Evolutionary conservation across 2,113 vertebrate genomes (phyloP), one percentile per base, ranked within the genome.

Genomic region (Plecotus auritus): DNA sequence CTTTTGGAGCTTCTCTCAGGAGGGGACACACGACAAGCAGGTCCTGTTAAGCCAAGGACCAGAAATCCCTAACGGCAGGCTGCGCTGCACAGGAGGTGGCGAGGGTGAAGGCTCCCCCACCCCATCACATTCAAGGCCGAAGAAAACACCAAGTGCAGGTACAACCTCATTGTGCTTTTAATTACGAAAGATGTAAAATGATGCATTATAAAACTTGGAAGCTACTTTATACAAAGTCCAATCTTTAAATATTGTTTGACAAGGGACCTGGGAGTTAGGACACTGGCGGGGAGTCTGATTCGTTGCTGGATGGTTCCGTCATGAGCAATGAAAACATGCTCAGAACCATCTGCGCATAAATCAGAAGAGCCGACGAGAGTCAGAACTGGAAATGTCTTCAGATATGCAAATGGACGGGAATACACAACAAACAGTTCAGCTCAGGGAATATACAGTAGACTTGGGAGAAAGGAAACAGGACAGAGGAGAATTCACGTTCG

Each of bases 171-270:
- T 95, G 97, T 97, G 97, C 92, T 96, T 98, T 98, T 98, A 98
- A 98, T 98, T 98, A 98, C 0, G 96, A 98, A 98, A 97, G 96
- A 96, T 98, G 98, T 97, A 98, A 98, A 97, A 98, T 90, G 89
- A 97, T 90, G 96, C 90, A 85, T 97, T 98, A 98, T 93, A 98
- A 98, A 98, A 97, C 96, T 80, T 42, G 94, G 93, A 97, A 97
- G 97, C 97, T 94, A 97, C 86, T 97, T 98, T 97, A 94, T 95
- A 98, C 97, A 97, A 97, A 97, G 95, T 93, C 86, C 94, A 90
- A 96, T 94, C 91, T 95, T 97, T 98, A 97, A 98, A 97, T 97
- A 97, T 96, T 72, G 95, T 88, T 97, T 88, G 85, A 97, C 76
- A 82, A 66, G 83, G 87, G 88, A 59, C 54, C 51, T 23, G 82